Evolutionary conservation across 2,113 vertebrate genomes (phyloP), one percentile per base, ranked within the genome.

Genomic region (Engraulis encrasicolus): DNA sequence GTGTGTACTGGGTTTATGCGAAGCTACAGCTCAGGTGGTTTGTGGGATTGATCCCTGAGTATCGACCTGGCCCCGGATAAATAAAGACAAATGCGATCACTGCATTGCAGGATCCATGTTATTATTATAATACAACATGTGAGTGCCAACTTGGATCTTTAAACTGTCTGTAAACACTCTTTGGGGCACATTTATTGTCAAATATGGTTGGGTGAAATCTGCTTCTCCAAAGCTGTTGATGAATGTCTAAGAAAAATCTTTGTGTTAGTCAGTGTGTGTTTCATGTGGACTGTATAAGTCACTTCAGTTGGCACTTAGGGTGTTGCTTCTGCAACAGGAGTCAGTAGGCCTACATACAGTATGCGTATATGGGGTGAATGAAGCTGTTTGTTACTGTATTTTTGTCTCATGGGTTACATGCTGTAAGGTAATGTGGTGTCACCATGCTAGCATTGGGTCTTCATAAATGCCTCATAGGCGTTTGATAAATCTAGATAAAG

Each of bases 341-440:
- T n/a, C n/a, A n/a, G n/a, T n/a, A n/a, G n/a, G n/a, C n/a, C n/a
- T n/a, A n/a, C n/a, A n/a, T n/a, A n/a, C n/a, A n/a, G n/a, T n/a
- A n/a, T n/a, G n/a, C n/a, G n/a, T n/a, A n/a, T n/a, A n/a, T n/a
- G n/a, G n/a, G n/a, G n/a, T n/a, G n/a, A n/a, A n/a, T n/a, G n/a
- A n/a, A 49, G 40, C 27, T 78, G 79, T 85, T 48, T 77, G 79
- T 86, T 27, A 66, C 1, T 23, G 23, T 27, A 9, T 23, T 66
- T 66, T 66, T 66, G 58, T 66, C 11, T 66, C 23, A 14, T 12
- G 31, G 58, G 58, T 66, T 66, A 27, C 58, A 31, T n/a, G n/a
- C n/a, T n/a, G n/a, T 27, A 14, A 27, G 58, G 23, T 66, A 66
- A 66, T 14, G 23, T 31, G 58, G 7, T 66, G 58, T 27, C 58